A percentile compares a stretch with the other conserved stretches of the same genome.
These are phyloP conservation scores for Choreutis nemorana DNA, from an alignment of 2,888 invertebrate genomes.

Conservation along the genomic window DNA sequence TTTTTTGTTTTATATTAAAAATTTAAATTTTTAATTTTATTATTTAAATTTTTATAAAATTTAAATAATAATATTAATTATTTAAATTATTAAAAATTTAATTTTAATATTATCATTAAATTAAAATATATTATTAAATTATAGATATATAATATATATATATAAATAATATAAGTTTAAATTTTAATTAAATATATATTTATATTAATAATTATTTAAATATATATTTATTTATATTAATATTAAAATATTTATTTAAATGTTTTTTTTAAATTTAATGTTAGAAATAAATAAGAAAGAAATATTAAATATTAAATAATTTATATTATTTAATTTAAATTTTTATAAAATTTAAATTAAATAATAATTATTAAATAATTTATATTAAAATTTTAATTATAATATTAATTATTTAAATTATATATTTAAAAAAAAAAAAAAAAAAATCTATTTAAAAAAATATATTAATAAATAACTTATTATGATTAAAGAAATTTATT, in stretches of 20 bases:
- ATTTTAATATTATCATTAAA: slow-evolving; percentile 8
- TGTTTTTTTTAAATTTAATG: slow-evolving; percentile 10
- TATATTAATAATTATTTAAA: slow-evolving; percentile 1
- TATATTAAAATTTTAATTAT: slow-evolving; percentile 17
- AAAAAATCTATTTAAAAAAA: slow-evolving; percentile 31
- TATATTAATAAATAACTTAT: slow-evolving; percentile 38
- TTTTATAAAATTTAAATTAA: slow-evolving; percentile 19
- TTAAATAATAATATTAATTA: slow-evolving; percentile 9
- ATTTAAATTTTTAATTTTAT: slow-evolving; percentile 10
- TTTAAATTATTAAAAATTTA: slow-evolving; percentile 11
- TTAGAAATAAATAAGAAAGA: slow-evolving; percentile 11
- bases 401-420: slow-evolving; percentile 18
- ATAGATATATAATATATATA: slow-evolving; percentile 6
- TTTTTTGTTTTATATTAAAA: slow-evolving; percentile 15
- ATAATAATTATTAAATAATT: slow-evolving; percentile 16
- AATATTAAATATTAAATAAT: slow-evolving; percentile 10
- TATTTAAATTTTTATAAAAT: slow-evolving; percentile 11
- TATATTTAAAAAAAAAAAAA: slow-evolving; percentile 28
- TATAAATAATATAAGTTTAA: slow-evolving; percentile 8
- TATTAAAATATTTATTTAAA: slow-evolving; percentile 4
- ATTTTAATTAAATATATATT: slow-evolving; percentile 6
- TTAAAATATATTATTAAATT: slow-evolving; percentile 8
- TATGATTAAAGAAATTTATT: slow-evolving; percentile 55
- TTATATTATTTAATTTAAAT: slow-evolving; percentile 11
- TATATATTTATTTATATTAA: slow-evolving; percentile 6